phyloP scores from a whole-genome alignment of 2,797 vertebrate species.

The Margarornis squamiger region DNA sequence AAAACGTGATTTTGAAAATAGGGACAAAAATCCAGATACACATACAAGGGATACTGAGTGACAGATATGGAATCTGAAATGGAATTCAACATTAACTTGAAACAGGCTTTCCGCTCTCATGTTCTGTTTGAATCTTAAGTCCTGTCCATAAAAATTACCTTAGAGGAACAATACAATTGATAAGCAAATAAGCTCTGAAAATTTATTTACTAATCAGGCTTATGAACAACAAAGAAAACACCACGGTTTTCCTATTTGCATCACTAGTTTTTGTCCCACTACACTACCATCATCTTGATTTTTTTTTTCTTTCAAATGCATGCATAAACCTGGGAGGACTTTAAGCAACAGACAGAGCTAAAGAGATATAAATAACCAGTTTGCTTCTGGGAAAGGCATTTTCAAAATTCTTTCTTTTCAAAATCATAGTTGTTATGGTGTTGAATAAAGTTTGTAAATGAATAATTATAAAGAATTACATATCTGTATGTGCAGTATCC shows the following conservation, averaged over 20 bases:
- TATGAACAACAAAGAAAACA: neutral
- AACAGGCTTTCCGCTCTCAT: neutral
- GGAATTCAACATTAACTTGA: neutral
- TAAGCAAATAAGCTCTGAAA: neutral
- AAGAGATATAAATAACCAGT: neutral
- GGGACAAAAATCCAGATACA: neutral
- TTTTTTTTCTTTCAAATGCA: neutral
- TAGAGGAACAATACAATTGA: neutral
- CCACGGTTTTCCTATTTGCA: neutral
- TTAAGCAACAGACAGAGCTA: neutral
- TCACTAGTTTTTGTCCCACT: neutral
- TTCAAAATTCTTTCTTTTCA: neutral
- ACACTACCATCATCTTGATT: neutral
- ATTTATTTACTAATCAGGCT: neutral
- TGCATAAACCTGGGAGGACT: neutral
- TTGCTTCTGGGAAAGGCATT: neutral
- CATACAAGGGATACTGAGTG: rapidly evolving
- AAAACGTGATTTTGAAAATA: neutral
- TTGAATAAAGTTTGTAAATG: neutral
- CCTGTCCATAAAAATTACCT: neutral
- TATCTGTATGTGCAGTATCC: neutral
- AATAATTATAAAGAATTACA: neutral
- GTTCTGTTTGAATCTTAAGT: neutral
- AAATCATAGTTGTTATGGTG: neutral
- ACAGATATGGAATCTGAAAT: neutral